Percentiles rank a stretch among this genome's conserved stretches.
phyloP scores from a whole-genome alignment of 2,888 invertebrate genomes.

The Volucella bombylans region DNA sequence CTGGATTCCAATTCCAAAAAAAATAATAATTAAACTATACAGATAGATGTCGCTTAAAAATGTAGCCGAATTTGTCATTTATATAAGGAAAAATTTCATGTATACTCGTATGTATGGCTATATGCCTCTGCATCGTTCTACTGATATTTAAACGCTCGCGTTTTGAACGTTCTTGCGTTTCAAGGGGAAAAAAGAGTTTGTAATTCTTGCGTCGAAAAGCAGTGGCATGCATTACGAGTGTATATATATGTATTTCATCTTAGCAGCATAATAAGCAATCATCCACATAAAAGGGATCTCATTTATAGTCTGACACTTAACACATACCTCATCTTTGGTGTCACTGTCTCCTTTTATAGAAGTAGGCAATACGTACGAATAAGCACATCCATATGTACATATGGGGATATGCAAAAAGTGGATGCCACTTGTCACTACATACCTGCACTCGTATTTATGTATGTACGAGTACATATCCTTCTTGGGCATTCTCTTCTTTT shows the following conservation, averaged over 20 bases:
- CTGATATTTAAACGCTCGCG: slow-evolving; percentile 4
- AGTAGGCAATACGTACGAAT: slow-evolving; percentile 13
- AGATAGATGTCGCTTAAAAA: too few species aligned
- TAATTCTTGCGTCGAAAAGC: slow-evolving; percentile 47
- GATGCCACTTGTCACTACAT: slow-evolving; percentile 55
- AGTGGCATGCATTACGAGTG: not conserved
- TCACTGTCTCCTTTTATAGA: not conserved
- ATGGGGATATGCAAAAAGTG: slow-evolving; percentile 50
- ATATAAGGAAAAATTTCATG: too few species aligned
- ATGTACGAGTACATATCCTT: slow-evolving; percentile 15
- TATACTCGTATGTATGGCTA: too few species aligned
- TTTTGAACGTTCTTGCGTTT: slow-evolving; percentile 17
- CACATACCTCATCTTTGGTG: slow-evolving; percentile 22
- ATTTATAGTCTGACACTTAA: slow-evolving; percentile 67
- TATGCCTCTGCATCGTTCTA: slow-evolving; percentile 40
- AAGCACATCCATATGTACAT: not conserved
- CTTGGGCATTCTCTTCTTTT: slow-evolving; percentile 19
- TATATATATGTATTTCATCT: slow-evolving; percentile 61
- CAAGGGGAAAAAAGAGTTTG: slow-evolving; percentile 64
- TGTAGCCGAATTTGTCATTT: too few species aligned
- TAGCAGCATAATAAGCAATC: slow-evolving; percentile 71
- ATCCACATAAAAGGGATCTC: slow-evolving; percentile 66
- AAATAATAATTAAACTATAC: too few species aligned
- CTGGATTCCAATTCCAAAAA: too few species aligned
- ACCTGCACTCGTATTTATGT: slow-evolving; percentile 27